Evolutionary conservation across 2,888 invertebrate genomes (phyloP).

Genomic region (Allacma fusca): DNA sequence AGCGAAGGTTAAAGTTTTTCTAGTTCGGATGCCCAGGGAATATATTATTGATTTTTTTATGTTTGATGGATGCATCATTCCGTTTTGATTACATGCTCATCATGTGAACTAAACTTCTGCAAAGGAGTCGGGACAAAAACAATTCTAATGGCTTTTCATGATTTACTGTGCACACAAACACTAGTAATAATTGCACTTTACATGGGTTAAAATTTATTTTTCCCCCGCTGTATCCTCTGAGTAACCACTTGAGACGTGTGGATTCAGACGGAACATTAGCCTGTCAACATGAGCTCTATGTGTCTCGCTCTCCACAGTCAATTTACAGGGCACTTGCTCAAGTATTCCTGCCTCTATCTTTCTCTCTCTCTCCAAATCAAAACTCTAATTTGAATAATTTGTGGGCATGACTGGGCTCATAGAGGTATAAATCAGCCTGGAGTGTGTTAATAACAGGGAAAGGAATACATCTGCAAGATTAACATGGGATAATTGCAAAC

Average conservation of each 20-base stretch:
- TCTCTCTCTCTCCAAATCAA: too few species aligned
- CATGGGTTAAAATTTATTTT: neutral
- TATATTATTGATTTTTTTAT: neutral
- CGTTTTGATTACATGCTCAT: constrained; percentile 29
- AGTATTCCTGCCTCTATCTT: too few species aligned
- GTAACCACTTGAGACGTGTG: neutral
- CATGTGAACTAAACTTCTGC: constrained; percentile 32
- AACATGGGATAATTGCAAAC: too few species aligned
- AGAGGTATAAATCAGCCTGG: too few species aligned
- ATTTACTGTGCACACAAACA: constrained; percentile 35
- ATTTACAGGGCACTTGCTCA: too few species aligned
- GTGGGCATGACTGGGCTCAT: too few species aligned
- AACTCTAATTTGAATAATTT: too few species aligned
- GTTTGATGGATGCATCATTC: constrained; percentile 36
- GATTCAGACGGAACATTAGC: neutral
- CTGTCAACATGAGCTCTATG: too few species aligned
- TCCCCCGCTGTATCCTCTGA: neutral
- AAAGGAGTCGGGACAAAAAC: constrained; percentile 1
- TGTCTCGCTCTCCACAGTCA: too few species aligned
- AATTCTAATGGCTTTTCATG: constrained; percentile 31
- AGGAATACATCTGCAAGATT: too few species aligned
- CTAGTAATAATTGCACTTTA: constrained; percentile 19
- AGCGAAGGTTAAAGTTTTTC: constrained; percentile 41
- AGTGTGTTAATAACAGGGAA: too few species aligned
- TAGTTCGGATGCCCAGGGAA: constrained; percentile 28